Evolutionary conservation across 2,113 vertebrate species (phyloP), one percentile per base, ranked within the genome.

Genomic region (Menura novaehollandiae): DNA sequence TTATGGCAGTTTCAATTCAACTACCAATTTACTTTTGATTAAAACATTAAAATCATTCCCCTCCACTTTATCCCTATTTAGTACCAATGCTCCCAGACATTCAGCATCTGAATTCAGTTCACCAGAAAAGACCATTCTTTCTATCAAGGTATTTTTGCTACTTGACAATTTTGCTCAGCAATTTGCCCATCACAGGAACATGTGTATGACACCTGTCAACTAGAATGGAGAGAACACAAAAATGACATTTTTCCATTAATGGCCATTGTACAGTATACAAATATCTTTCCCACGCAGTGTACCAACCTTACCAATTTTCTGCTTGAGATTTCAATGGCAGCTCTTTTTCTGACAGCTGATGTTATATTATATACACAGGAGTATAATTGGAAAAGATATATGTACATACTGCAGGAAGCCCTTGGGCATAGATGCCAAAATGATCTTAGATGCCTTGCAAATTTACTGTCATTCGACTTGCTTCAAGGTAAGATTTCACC

Each of bases 391-490:
- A 96, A 99, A 98, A 97, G 99, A 99, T 96, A 97, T 99, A 96
- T 99, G 99, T 97, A 99, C 98, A 78, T 97, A 95, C 92, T 99
- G 99, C 97, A 98, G 97, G 66, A 99, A 99, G 90, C 98, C 99
- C 80, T 98, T 99, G 98, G 98, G 96, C 47, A 95, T 96, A 33
- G 98, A 99, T 35, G 98, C 99, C 67, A 99, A 99, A 97, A 99
- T 99, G 98, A 98, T 99, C 95, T 98, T 99, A 96, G 98, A 99
- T 58, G 99, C 99, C 71, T 96, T 99, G 97, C 98, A 98, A 85
- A 99, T 99, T 95, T 98, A 98, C 94, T 99, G 99, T 94, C 99
- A 99, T 73, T 98, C 99, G 1, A 97, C 98, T 90, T 99, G 99
- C 97, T 99, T 99, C 95, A 99, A 99, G 98, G 99, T 99, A 97